Evolutionary conservation across 2,797 vertebrate genomes (phyloP).

Genomic region (Labeo calbasu): DNA sequence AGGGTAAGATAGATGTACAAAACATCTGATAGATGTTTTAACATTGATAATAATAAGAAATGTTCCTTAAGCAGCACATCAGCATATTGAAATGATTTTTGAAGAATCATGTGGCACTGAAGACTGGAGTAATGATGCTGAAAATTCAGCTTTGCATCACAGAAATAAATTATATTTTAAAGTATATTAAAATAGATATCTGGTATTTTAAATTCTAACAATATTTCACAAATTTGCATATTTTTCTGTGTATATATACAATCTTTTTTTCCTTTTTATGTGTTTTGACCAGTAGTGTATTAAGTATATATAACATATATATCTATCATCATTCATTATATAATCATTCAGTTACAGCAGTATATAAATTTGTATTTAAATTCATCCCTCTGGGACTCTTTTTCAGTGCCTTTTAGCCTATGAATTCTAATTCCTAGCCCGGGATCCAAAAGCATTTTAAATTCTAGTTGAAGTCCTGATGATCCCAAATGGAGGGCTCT

Average conservation of each 20-base stretch:
- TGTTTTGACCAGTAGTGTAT: neutral
- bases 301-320: neutral
- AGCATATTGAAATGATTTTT: neutral
- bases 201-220: neutral
- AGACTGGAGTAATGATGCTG: neutral
- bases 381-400: slow-evolving; percentile 21
- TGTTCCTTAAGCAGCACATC: neutral
- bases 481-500: slow-evolving; percentile 42
- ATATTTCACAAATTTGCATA: neutral
- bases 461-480: slow-evolving; percentile 41
- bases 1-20: too few relatives aligned
- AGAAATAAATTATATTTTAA: too few relatives aligned
- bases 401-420: neutral
- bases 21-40: too few relatives aligned
- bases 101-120: neutral
- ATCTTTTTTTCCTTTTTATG: neutral
- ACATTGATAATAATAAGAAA: neutral
- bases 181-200: neutral
- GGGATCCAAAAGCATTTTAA: slow-evolving; percentile 30
- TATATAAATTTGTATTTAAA: slow-evolving; percentile 17
- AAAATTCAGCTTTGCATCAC: slow-evolving; percentile 7
- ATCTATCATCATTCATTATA: neutral
- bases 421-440: slow-evolving; percentile 27
- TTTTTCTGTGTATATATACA: neutral
- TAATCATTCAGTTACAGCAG: slow-evolving; percentile 1